Percentiles rank a stretch among this genome's conserved stretches.
phyloP scores from a whole-genome alignment of 2,797 vertebrate genomes.

The Parauchenoglanis punctatus region DNA sequence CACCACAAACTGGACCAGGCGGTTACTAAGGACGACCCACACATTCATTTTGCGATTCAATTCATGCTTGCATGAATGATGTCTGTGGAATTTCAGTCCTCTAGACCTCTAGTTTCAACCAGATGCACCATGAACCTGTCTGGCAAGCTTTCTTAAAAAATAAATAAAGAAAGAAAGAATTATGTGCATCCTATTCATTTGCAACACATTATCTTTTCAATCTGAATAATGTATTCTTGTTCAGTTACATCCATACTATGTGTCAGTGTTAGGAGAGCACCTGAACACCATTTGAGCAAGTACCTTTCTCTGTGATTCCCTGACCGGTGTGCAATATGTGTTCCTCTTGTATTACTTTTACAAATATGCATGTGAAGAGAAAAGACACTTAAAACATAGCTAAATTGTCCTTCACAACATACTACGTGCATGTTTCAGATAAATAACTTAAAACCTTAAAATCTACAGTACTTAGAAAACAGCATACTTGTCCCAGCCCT shows the following conservation, averaged over 20 bases:
- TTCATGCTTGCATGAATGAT: not conserved
- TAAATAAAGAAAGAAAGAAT: too few species aligned
- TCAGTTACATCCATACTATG: not conserved
- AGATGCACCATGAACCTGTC: not conserved
- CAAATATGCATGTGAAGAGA: not conserved
- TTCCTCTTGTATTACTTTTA: not conserved
- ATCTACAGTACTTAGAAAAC: too few species aligned
- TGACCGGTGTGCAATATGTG: not conserved
- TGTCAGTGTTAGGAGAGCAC: not conserved
- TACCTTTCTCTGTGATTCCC: not conserved
- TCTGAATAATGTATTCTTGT: not conserved
- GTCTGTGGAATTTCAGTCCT: not conserved
- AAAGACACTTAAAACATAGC: not conserved
- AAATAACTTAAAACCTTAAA: too few species aligned
- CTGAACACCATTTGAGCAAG: not conserved
- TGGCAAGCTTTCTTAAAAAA: not conserved
- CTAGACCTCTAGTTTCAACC: not conserved
- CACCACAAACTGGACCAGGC: not conserved
- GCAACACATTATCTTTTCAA: too few species aligned
- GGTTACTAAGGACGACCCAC: not conserved
- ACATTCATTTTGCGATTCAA: not conserved
- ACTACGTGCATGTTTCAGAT: too few species aligned
- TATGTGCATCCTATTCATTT: too few species aligned
- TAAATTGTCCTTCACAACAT: not conserved
- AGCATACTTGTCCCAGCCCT: too few species aligned